Base-by-base conservation (phyloP, 1,140 invertebrate species). In the Stegodyphus mimosarum region DNA sequence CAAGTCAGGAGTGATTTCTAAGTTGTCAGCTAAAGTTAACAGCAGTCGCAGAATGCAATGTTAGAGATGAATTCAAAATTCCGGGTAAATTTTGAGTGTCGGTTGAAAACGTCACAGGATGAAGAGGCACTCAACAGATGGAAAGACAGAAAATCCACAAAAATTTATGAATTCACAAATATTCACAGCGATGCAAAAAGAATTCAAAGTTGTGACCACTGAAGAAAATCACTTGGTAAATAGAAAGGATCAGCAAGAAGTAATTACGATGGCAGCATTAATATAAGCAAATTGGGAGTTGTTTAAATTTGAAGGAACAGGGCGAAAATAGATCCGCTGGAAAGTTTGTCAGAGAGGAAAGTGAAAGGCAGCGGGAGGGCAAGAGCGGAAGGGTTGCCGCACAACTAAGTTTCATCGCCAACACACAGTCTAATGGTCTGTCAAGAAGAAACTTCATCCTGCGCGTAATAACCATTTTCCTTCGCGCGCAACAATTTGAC, bases 331-430 rank as follows among this genome's bases (percentile, higher is more conserved):
- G 81, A 74, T 76, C 81, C 72, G 81, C 71, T 18, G 71, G 81
- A 83, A 83, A 83, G 64, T 83, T 83, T 73, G 33, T 73, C 71
- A 73, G 71, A 55, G 63, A 66, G 81, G 71, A 83, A 83, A 83
- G 72, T 75, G 72, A 75, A 83, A 83, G 72, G 72, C 72, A 33
- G 76, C 6, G 13, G 60, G 72, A 7, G 71, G 67, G 71, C 52
- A 72, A 53, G 52, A 72, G 81, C 72, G 72, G 71, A 83, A 83
- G 81, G 81, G 81, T 83, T 83, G 81, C 81, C 50, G 18, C 69
- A 73, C 55, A 52, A 10, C 4, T 7, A 63, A 9, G 5, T 49
- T 55, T 69, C 60, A 33, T 75, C 81, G 81, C 81, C 81, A 83
- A 83, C 10, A n/a, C n/a, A 60, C 55, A 9, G 15, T 9, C 9